Evolutionary conservation across 2,797 vertebrate species (phyloP).

Genomic region (Nannoperca obscura): DNA sequence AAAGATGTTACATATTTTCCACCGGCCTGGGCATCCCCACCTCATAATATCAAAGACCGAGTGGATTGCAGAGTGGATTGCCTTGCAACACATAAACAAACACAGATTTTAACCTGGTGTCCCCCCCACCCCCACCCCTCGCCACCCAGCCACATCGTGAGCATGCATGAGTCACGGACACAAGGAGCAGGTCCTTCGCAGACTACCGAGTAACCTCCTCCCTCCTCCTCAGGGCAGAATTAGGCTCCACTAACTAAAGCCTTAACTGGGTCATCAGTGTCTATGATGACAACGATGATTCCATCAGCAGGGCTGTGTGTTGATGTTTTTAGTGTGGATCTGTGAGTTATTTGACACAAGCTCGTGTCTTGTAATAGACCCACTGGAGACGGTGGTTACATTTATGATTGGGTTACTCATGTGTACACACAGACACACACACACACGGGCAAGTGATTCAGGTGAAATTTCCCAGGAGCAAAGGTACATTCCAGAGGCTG

Average conservation of each 20-base stretch:
- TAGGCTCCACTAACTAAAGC: conserved; percentile 49
- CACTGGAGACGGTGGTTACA: conserved; percentile 60
- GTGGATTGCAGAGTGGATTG: conserved; percentile 69
- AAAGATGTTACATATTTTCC: conserved; percentile 54
- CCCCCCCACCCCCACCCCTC: conserved; percentile 38
- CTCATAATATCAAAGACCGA: conserved; percentile 44
- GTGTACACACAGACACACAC: conserved; percentile 23
- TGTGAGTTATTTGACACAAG: conserved; percentile 60
- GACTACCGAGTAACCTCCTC: conserved; percentile 56
- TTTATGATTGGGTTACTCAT: conserved; percentile 74
- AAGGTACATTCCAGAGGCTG: conserved; percentile 80
- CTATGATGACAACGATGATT: conserved; percentile 75
- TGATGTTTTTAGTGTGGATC: conserved; percentile 47
- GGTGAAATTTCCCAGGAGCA: conserved; percentile 81
- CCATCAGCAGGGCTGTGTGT: conserved; percentile 64
- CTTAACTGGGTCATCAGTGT: conserved; percentile 61
- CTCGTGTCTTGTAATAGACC: conserved; percentile 64
- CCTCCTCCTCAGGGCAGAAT: conserved; percentile 66
- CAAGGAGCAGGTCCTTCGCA: conserved; percentile 54
- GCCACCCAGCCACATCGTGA: conserved; percentile 59
- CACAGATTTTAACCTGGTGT: conserved; percentile 54
- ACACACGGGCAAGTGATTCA: conserved; percentile 61
- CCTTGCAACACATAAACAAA: conserved; percentile 77
- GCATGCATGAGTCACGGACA: conserved; percentile 67
- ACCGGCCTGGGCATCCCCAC: conserved; percentile 45